A percentile compares a stretch with the other conserved stretches of the same genome.
These are phyloP conservation scores for Cryptoprocta ferox DNA, from an alignment of 2,797 vertebrate genomes.

Conservation along the genomic window DNA sequence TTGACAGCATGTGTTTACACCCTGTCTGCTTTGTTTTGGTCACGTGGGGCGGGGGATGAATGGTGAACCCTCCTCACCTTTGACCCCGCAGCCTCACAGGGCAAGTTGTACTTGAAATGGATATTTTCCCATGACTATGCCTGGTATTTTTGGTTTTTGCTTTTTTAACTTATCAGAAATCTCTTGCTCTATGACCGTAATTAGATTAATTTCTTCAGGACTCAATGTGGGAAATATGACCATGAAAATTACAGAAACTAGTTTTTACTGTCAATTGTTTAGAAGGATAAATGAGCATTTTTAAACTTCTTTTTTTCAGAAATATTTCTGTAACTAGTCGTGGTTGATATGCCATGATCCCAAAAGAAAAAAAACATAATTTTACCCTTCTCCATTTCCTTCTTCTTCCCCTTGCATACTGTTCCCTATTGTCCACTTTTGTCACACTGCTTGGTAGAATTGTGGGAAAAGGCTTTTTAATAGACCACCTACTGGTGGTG, in stretches of 20 bases:
- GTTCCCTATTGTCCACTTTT: background rate
- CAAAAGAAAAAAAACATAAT: background rate
- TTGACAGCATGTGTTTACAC: background rate
- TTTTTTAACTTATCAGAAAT: background rate
- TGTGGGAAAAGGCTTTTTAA: background rate
- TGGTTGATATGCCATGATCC: background rate
- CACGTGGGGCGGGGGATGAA: rapidly evolving
- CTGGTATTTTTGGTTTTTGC: background rate
- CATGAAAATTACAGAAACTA: background rate
- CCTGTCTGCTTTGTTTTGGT: background rate
- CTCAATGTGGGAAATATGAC: background rate
- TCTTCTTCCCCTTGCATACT: background rate
- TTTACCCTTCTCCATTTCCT: background rate
- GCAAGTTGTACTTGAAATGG: background rate
- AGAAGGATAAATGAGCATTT: background rate
- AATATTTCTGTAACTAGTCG: conserved; percentile 1
- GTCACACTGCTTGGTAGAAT: background rate
- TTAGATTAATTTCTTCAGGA: conserved; percentile 22
- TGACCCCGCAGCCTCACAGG: background rate
- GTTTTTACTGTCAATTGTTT: background rate
- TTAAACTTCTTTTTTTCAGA: background rate
- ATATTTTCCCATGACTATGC: background rate
- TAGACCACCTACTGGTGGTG: background rate
- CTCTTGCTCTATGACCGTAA: background rate
- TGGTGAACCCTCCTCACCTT: background rate